These are phyloP conservation scores for Drepana arcuata DNA, from an alignment of 1,140 invertebrate species.

Conservation along the genomic window DNA sequence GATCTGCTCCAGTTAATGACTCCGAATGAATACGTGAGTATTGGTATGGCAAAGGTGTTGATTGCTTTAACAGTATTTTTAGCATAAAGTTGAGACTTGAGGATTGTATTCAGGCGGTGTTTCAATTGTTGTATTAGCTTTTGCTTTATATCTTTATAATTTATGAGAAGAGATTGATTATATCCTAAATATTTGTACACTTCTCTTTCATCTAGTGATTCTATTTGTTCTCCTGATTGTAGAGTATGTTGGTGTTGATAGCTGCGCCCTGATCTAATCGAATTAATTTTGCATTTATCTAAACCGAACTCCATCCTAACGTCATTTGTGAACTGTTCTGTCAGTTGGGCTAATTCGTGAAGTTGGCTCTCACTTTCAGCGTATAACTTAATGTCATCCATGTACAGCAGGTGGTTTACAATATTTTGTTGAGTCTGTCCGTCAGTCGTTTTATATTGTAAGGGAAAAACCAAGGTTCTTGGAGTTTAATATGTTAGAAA, in stretches of 20 bases:
- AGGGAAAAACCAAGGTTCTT: too few species aligned
- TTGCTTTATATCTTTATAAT: slow-evolving; percentile 11
- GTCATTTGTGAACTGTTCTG: slow-evolving; percentile 7
- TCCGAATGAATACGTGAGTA: slow-evolving; percentile 19
- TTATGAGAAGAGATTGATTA: slow-evolving; percentile 7
- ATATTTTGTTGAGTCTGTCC: slow-evolving; percentile 4
- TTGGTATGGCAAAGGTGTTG: slow-evolving; percentile 20
- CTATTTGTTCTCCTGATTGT: too few species aligned
- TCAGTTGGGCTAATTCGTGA: slow-evolving; percentile 4
- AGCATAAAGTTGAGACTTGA: slow-evolving; percentile 6
- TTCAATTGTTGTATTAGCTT: slow-evolving; percentile 6
- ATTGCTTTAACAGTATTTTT: slow-evolving; percentile 17
- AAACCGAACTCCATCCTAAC: slow-evolving; percentile 16
- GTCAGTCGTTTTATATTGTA: background rate
- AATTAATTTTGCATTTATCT: slow-evolving; percentile 19
- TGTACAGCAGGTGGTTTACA: slow-evolving; percentile 9
- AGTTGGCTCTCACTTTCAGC: slow-evolving; percentile 1
- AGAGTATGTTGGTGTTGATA: too few species aligned
- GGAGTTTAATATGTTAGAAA: background rate
- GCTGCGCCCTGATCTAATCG: too few species aligned
- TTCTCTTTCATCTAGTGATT: too few species aligned
- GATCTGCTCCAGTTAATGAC: slow-evolving; percentile 15
- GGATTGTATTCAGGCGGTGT: slow-evolving; percentile 9
- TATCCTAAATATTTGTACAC: slow-evolving; percentile 20
- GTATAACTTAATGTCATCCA: slow-evolving; percentile 14